These are phyloP conservation scores for Apamea crenata DNA, from an alignment of 2,888 invertebrate genomes.

Conservation along the genomic window DNA sequence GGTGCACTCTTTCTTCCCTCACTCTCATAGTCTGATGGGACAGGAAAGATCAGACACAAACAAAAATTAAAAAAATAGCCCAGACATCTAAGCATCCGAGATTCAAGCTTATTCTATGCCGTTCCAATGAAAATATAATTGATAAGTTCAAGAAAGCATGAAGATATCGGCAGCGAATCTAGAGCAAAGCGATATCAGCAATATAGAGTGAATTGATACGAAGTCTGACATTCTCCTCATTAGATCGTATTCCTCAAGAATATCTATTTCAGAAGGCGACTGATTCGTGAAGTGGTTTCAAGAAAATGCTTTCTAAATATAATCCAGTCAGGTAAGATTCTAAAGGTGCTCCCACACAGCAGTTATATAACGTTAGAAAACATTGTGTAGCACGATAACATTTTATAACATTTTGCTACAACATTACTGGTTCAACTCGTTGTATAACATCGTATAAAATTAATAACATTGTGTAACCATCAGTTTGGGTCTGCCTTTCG, in stretches of 20 bases:
- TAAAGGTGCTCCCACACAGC: not conserved
- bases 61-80: too few relatives aligned
- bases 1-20: too few relatives aligned
- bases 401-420: too few relatives aligned
- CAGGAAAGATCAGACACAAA: too few relatives aligned
- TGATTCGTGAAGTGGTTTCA: not conserved
- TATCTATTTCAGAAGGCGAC: not conserved
- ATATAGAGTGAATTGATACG: not conserved
- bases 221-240: conserved; percentile 3
- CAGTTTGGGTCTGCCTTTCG: too few relatives aligned
- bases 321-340: not conserved
- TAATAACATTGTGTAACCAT: too few relatives aligned
- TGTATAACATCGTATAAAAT: too few relatives aligned
- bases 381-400: too few relatives aligned
- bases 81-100: not conserved
- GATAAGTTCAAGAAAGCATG: not conserved
- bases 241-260: not conserved
- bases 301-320: conserved; percentile 9
- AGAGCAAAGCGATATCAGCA: not conserved
- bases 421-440: too few relatives aligned
- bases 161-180: not conserved
- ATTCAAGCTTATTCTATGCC: not conserved
- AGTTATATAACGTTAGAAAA: too few relatives aligned
- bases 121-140: not conserved
- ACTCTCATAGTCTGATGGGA: too few relatives aligned